Conservation (phyloP, 2,113 vertebrate species). For the Sula dactylatra region DNA sequence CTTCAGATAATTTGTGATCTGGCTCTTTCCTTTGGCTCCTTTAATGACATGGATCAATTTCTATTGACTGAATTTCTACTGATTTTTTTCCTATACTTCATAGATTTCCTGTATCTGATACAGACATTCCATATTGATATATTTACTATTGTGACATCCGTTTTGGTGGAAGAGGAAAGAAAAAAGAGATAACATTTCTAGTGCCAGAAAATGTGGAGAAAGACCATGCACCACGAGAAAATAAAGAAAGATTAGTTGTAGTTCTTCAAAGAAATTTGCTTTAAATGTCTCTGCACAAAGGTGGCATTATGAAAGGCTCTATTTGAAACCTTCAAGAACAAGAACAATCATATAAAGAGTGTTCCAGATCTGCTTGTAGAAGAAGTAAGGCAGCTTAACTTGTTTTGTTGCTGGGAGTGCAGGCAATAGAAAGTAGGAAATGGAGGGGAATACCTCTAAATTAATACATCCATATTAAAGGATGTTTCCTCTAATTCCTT, state of each 20-base stretch:
- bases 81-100: background rate
- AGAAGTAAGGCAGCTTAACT: background rate
- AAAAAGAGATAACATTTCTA: background rate
- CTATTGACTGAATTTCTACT: background rate
- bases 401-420: background rate
- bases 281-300: background rate
- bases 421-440: no score
- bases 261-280: background rate
- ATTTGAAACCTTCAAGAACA: background rate
- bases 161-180: background rate
- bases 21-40: background rate
- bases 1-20: background rate
- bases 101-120: background rate
- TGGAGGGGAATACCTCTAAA: background rate
- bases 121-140: background rate
- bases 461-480: background rate
- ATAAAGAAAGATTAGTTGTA: background rate
- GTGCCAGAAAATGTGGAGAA: slow-evolving; percentile 5
- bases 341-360: background rate
- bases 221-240: background rate
- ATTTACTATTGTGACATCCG: background rate
- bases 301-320: background rate
- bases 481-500: background rate
- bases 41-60: slow-evolving; percentile 2
- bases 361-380: background rate